These are phyloP conservation scores for Drosophila ustulata DNA, from an alignment of 2,888 invertebrate species.

Conservation along the genomic window DNA sequence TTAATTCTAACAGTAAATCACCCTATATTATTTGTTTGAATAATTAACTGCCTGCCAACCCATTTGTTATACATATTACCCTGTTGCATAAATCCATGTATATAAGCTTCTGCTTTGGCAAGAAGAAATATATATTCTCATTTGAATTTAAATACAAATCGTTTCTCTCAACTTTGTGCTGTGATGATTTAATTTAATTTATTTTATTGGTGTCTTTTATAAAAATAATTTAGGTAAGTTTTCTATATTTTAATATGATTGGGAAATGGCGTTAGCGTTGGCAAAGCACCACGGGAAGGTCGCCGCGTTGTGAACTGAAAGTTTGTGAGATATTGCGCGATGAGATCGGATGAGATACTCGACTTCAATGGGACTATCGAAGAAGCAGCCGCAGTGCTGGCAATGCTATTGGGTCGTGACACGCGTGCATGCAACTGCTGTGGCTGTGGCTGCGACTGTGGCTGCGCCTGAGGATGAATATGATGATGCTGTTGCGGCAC, in stretches of 20 bases:
- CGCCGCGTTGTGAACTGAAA: conserved; percentile 67
- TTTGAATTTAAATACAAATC: conserved; percentile 38
- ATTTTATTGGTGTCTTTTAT: conserved; percentile 50
- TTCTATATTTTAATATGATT: conserved; percentile 58
- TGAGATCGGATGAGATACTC: conserved; percentile 40
- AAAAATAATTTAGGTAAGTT: conserved; percentile 46
- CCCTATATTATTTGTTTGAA: neutral
- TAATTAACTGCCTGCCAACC: neutral
- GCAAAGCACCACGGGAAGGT: conserved; percentile 72
- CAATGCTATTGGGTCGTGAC: conserved; percentile 25
- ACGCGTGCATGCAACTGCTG: conserved; percentile 25
- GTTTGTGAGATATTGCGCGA: conserved; percentile 64
- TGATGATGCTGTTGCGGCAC: conserved; percentile 8
- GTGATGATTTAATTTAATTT: conserved; percentile 54
- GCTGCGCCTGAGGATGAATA: neutral
- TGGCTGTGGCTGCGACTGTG: conserved; percentile 5
- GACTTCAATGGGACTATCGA: conserved; percentile 13
- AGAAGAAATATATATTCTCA: conserved; percentile 35
- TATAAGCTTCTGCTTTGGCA: conserved; percentile 20
- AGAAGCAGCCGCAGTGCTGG: conserved; percentile 14
- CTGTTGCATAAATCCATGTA: conserved; percentile 16
- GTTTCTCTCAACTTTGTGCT: conserved; percentile 19
- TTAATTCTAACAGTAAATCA: neutral
- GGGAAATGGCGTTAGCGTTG: conserved; percentile 79
- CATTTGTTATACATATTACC: conserved; percentile 8